phyloP scores from a whole-genome alignment of 2,797 vertebrate genomes.

The Microcaecilia unicolor region DNA sequence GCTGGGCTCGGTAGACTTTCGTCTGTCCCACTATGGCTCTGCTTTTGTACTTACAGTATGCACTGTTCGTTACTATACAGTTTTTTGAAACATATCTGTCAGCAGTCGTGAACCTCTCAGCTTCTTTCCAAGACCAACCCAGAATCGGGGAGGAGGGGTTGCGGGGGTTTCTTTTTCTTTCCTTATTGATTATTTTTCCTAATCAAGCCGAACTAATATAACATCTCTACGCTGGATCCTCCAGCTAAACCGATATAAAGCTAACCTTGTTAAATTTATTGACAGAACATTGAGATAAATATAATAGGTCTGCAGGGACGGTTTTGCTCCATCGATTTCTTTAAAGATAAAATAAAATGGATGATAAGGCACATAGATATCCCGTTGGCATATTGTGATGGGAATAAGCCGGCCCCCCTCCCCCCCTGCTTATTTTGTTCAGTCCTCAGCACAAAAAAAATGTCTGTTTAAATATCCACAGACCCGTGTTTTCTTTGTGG shows the following conservation, averaged over 20 bases:
- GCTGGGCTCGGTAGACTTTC: too few species aligned
- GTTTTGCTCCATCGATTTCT: constrained; percentile 78
- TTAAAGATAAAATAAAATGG: constrained; percentile 70
- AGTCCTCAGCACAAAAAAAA: constrained; percentile 68
- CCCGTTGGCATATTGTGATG: constrained; percentile 79
- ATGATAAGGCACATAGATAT: constrained; percentile 52
- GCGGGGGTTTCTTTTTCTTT: constrained; percentile 26
- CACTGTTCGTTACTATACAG: too few species aligned
- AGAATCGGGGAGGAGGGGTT: too few species aligned
- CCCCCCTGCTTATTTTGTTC: constrained; percentile 82
- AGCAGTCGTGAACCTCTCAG: too few species aligned
- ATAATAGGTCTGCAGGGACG: constrained; percentile 69
- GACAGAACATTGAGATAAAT: constrained; percentile 90
- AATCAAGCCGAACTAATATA: constrained; percentile 75
- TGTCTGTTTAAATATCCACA: constrained; percentile 59
- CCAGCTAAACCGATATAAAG: constrained; percentile 74
- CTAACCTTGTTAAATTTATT: constrained; percentile 90
- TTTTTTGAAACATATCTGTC: too few species aligned
- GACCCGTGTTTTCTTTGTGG: constrained; percentile 68
- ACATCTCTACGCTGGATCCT: constrained; percentile 77
- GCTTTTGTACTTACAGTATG: too few species aligned
- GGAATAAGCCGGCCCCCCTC: constrained; percentile 86
- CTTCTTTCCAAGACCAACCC: too few species aligned
- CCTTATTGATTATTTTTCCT: constrained; percentile 64
- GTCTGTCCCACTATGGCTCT: too few species aligned